Evolutionary conservation across 1,140 invertebrate genomes (phyloP), one percentile per base, ranked within the genome.

Genomic region (Cotesia typhae): DNA sequence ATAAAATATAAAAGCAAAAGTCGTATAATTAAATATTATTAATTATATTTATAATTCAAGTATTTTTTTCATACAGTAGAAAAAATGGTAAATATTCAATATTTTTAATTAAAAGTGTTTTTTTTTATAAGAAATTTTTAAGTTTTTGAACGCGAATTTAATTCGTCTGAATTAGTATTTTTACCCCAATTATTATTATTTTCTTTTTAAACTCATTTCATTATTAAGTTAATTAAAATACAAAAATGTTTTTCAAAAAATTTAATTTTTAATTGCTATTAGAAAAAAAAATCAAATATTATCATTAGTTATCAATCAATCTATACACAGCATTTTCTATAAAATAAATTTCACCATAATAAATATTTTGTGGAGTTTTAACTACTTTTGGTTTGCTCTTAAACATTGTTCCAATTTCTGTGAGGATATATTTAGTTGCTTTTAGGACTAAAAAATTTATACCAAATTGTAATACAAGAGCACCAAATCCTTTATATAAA

Each of bases 401-500:
- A 47, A 91, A 72, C 17, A 90, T 81, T 73, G 88, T 87, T 20
- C 89, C 86, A 20, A 94, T 81, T 87, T 94, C 91, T 0, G 89
- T 90, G 3, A 94, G 85, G n/a, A 94, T 86, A 85, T 94, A 90
- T 81, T 93, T 93, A 6, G 93, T 92, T 12, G 94, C 80, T 81
- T 92, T 92, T 17, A 96, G 89, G 7, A 96, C 90, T n/a, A 94
- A 90, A 38, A 94, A 85, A 82, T 98, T 95, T 52, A 94, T 89
- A 0, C 91, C 90, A 83, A 96, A 96, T 85, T 98, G 96, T 63
- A 98, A 83, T 4, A 97, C 80, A 17, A 98, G 87, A 14, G 96
- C 94, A 55, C 97, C 97, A 84, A 98, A 98, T 9, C 97, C 96
- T 89, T 97, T 97, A 81, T 97, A 98, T 0, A 99, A 87, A 0